phyloP scores from a whole-genome alignment of 2,113 vertebrate species.

The Nibea albiflora region DNA sequence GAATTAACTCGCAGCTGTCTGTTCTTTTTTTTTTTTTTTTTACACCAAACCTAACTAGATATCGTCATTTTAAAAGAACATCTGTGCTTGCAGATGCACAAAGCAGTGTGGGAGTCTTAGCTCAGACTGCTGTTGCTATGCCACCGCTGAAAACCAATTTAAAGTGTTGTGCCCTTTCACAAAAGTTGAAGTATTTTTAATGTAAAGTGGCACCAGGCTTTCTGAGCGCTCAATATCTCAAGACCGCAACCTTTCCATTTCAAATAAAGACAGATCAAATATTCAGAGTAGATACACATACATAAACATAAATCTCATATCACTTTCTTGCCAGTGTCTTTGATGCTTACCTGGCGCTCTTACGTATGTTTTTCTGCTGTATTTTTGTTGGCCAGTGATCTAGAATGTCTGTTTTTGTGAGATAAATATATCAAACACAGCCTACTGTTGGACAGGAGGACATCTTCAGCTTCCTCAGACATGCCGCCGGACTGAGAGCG shows the following conservation, averaged over 20 bases:
- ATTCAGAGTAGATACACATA: not conserved
- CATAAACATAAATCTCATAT: constrained; percentile 1
- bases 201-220: constrained; percentile 1
- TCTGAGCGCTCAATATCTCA: not conserved
- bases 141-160: constrained; percentile 45
- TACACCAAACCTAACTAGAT: not conserved
- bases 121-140: constrained; percentile 65
- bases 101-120: not conserved
- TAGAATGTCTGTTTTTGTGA: not conserved
- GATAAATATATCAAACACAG: not conserved
- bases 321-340: not conserved
- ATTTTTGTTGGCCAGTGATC: not conserved
- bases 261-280: not conserved
- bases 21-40: not conserved
- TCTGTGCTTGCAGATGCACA: constrained; percentile 13
- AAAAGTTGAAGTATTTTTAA: constrained; percentile 47
- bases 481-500: constrained; percentile 82
- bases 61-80: not conserved
- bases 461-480: constrained; percentile 81
- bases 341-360: not conserved
- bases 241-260: constrained; percentile 11
- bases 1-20: no score
- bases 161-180: constrained; percentile 37
- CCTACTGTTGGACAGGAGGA: constrained; percentile 82
- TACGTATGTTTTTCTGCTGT: not conserved